These are phyloP conservation scores for Sisyra nigra DNA, from an alignment of 2,888 invertebrate genomes.

Conservation along the genomic window DNA sequence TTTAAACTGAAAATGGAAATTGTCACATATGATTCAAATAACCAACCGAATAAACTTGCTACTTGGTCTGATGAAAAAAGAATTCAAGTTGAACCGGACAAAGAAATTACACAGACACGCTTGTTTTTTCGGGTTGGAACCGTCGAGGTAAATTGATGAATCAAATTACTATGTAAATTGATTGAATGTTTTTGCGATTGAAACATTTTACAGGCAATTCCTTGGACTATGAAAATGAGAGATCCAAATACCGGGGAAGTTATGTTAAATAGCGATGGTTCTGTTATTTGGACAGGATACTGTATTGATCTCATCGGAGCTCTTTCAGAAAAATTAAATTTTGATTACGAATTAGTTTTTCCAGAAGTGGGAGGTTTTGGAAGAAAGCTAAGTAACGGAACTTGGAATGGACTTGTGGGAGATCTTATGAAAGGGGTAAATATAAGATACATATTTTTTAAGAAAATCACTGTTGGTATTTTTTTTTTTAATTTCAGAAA, in stretches of 20 bases:
- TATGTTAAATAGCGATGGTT: constrained; percentile 35
- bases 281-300: constrained; percentile 58
- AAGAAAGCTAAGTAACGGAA: constrained; percentile 34
- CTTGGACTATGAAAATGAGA: constrained; percentile 55
- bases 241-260: constrained; percentile 37
- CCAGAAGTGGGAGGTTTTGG: constrained; percentile 55
- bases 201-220: constrained; percentile 50
- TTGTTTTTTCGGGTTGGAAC: constrained; percentile 69
- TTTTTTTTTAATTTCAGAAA: no score
- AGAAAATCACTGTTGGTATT: no score
- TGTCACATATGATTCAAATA: no score
- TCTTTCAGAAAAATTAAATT: constrained; percentile 55
- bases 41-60: constrained; percentile 16
- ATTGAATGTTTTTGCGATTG: no score
- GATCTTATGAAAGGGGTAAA: constrained; percentile 62
- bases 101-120: constrained; percentile 39
- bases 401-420: constrained; percentile 74
- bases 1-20: no score
- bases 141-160: constrained; percentile 42
- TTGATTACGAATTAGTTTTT: constrained; percentile 62
- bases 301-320: constrained; percentile 66
- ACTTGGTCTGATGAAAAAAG: constrained; percentile 22
- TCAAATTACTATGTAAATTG: no score
- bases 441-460: no score
- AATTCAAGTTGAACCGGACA: constrained; percentile 26